Conservation (phyloP, 2,113 vertebrate genomes). For the Porphyrio hochstetteri region DNA sequence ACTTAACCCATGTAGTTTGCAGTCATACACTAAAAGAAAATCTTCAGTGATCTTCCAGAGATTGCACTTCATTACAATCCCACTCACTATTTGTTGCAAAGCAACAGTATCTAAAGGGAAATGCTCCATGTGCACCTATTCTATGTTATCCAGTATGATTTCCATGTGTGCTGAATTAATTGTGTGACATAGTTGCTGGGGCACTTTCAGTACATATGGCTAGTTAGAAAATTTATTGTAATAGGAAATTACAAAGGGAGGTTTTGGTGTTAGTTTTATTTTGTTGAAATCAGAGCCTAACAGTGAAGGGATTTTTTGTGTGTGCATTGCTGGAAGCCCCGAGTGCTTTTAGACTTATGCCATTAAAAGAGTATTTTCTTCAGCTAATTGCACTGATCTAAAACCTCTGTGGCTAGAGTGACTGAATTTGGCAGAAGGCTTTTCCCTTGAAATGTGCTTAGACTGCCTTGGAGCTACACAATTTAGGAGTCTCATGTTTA, state of each 20-base stretch:
- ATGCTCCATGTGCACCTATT: background rate
- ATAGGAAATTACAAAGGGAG: background rate
- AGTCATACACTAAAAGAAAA: background rate
- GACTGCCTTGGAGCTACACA: background rate
- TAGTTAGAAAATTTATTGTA: background rate
- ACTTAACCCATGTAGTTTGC: background rate
- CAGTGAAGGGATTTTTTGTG: background rate
- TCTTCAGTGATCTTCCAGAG: background rate
- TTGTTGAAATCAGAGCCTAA: background rate
- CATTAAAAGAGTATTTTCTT: constrained; percentile 8
- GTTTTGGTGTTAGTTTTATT: constrained; percentile 16
- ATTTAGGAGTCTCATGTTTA: background rate
- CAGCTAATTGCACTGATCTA: background rate
- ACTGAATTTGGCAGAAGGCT: background rate
- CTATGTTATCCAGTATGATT: background rate
- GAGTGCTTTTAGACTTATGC: background rate
- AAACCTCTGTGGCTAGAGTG: background rate
- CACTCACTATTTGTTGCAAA: background rate
- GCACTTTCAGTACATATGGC: background rate
- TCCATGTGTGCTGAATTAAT: background rate
- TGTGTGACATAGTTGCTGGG: background rate
- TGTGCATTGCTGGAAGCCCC: background rate
- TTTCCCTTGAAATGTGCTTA: constrained; percentile 3
- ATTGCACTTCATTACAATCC: background rate
- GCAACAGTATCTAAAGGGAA: background rate